A percentile compares a stretch with the other conserved stretches of the same genome.
These are phyloP conservation scores for Camponotus vicinus DNA, from an alignment of 1,140 invertebrate species.

Conservation along the genomic window DNA sequence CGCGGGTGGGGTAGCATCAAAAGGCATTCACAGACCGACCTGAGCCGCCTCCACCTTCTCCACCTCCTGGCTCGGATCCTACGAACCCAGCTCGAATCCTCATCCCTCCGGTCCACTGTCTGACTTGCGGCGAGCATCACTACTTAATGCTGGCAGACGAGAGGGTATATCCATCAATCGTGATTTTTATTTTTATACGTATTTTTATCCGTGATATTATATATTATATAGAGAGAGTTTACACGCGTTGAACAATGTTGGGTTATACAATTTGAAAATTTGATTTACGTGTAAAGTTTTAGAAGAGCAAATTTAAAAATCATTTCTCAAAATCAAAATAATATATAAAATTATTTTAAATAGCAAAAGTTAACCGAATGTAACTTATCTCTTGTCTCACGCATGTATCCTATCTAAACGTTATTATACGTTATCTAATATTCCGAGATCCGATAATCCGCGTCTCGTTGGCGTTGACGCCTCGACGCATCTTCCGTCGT, in stretches of 20 bases:
- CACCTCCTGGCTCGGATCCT: conserved; percentile 60
- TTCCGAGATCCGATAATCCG: background rate
- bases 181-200: conserved; percentile 4
- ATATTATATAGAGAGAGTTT: background rate
- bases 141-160: conserved; percentile 78
- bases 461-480: conserved; percentile 8
- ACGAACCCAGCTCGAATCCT: conserved; percentile 33
- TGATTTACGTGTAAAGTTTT: background rate
- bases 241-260: background rate
- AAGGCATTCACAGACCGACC: conserved; percentile 79
- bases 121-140: conserved; percentile 69
- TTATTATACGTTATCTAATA: background rate
- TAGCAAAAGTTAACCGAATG: background rate
- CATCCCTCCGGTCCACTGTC: conserved; percentile 62
- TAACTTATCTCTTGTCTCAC: background rate
- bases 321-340: background rate
- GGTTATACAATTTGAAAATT: background rate
- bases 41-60: conserved; percentile 65
- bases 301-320: background rate
- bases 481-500: conserved; percentile 51
- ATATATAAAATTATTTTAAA: background rate
- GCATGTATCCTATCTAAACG: background rate
- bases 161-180: conserved; percentile 56
- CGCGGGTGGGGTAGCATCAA: conserved; percentile 80
- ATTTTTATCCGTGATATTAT: conserved; percentile 44